These are phyloP conservation scores for Psophia crepitans DNA, from an alignment of 2,113 vertebrate species.

Conservation along the genomic window DNA sequence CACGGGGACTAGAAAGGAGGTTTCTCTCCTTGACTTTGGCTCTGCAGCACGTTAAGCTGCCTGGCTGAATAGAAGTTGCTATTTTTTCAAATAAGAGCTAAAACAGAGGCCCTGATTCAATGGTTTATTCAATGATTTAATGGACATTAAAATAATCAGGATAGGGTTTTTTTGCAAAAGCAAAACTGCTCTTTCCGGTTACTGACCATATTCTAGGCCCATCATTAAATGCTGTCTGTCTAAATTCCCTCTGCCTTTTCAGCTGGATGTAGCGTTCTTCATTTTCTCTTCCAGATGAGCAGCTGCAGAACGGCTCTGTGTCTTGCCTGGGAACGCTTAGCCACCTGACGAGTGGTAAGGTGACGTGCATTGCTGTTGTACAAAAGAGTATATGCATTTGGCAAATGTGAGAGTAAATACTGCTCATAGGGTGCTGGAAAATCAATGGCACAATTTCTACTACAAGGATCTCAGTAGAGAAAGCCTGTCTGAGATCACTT, in stretches of 20 bases:
- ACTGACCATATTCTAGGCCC: background rate
- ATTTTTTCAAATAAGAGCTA: background rate
- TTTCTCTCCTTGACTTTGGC: background rate
- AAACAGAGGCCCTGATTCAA: background rate
- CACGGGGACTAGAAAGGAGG: accelerated
- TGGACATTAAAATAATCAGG: background rate
- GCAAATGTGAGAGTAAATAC: background rate
- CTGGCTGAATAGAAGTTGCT: background rate
- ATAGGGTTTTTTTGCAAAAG: background rate
- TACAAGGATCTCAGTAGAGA: background rate
- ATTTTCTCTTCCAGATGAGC: background rate
- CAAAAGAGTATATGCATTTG: background rate
- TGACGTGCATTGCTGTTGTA: background rate
- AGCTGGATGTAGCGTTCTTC: background rate
- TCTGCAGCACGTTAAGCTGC: background rate
- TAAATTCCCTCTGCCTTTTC: background rate
- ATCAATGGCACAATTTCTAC: slow-evolving; percentile 34
- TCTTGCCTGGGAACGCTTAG: background rate
- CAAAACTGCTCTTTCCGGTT: background rate
- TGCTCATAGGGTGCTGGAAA: background rate
- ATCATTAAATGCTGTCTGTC: background rate
- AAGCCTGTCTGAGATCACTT: background rate
- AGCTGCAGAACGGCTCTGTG: background rate
- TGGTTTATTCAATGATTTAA: too few species aligned
- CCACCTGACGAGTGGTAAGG: background rate